Evolutionary conservation across 2,797 vertebrate species (phyloP), one percentile per base, ranked within the genome.

Genomic region (Dermochelys coriacea): DNA sequence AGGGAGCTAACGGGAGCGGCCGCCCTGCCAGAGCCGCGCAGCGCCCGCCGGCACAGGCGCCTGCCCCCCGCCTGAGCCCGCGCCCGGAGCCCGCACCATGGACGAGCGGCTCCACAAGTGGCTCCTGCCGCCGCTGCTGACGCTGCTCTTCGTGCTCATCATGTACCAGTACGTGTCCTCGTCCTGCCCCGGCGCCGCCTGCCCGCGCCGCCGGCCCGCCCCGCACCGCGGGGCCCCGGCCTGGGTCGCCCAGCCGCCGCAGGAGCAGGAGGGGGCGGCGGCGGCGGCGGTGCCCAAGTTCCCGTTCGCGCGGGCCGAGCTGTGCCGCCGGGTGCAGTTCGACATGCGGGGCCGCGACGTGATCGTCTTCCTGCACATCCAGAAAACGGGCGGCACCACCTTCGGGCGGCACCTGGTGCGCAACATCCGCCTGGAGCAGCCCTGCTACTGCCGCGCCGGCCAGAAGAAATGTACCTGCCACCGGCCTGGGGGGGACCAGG

Each of bases 381-480:
- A 99, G 98, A 99, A 99, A 98, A 99, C 99, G 5, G 99, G 99
- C 4, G 99, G 99, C 37, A 99, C 99, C 95, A 99, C 99, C 45
- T 99, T 99, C 97, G 99, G 99, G 74, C 97, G 99, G 80, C 99
- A 99, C 97, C 96, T 99, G 98, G 99, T 99, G 96, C 98, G 99
- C 98, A 99, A 99, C 98, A 99, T 99, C 93, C 99, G 98, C 51
- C 97, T 99, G 98, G 99, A 99, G 98, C 99, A 99, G 97, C 99
- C 99, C 15, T 99, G 99, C 93, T 98, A 99, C 97, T 99, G 99
- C 98, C 99, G 99, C 59, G 98, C 99, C 0, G 99, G 99, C 4
- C 99, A 99, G 98, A 99, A 99, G 98, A 99, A 99, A 97, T 99
- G 99, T 98, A 98, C 98, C 78, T 99, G 99, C 90, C 99, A 99